Evolutionary conservation across 2,888 invertebrate species (phyloP), one percentile per base, ranked within the genome.

Genomic region (Geotrupes spiniger): DNA sequence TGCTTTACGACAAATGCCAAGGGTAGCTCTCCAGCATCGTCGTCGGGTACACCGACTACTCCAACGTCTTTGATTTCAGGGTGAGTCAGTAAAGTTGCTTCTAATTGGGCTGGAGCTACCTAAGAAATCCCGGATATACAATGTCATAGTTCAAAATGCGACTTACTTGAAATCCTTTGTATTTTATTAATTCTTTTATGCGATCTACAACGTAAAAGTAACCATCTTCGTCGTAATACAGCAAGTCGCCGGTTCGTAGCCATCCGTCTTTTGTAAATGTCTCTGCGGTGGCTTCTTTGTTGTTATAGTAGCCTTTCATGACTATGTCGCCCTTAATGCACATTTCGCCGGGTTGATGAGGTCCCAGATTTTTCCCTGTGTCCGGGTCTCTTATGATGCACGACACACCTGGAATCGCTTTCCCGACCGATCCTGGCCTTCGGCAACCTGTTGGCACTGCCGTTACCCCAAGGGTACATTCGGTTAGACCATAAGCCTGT

Each of bases 151-250:
- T 39, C 8, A 2, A n/a, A 16, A 6, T 8, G 28, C 21, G 16
- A 36, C 37, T 5, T 42, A 46, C 88, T 80, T 89, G 85, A 63
- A 83, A 87, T 36, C 87, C 92, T 70, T 93, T 92, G 65, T 90
- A 92, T 70, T 94, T 94, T 63, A 94, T 93, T 16, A 94, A 80
- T 66, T 93, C 92, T 68, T 94, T 94, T 12, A 92, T 74, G 50
- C 94, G 76, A 69, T 92, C 93, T 1, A 92, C 87, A 53, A 93
- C 83, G 63, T 80, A 92, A 70, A 91, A 86, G 68, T 79, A 84
- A 0, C 83, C 84, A 11, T 91, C 83, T 1, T 80, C 70, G 64
- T 92, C 90, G 59, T 84, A 89, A 69, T 88, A 90, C 1, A 87
- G 92, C 55, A 93, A 75, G 68, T 94, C 93, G 0, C 92, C 92